These are phyloP conservation scores for Helicoverpa armigera DNA, from an alignment of 1,140 invertebrate species.

Conservation along the genomic window DNA sequence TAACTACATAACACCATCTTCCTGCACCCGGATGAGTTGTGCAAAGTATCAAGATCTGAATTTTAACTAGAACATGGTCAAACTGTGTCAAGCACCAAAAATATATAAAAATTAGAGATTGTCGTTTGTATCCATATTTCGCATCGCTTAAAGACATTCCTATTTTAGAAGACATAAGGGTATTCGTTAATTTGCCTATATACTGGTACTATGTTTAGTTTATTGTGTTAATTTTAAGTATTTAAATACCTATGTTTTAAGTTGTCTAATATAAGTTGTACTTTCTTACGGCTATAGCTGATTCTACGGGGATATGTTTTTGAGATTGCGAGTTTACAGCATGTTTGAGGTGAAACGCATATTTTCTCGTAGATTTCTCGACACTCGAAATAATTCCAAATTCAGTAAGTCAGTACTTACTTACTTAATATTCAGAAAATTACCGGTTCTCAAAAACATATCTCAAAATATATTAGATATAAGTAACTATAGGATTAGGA, in stretches of 20 bases:
- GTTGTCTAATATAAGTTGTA: background rate
- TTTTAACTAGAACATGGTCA: background rate
- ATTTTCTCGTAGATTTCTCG: no score
- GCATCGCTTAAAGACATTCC: conserved; percentile 30
- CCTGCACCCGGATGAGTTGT: background rate
- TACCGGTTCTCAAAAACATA: no score
- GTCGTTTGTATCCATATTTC: background rate
- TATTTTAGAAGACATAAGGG: conserved; percentile 35
- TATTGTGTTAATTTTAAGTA: background rate
- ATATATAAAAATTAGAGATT: background rate
- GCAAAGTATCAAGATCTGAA: background rate
- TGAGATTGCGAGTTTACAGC: background rate
- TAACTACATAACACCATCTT: background rate
- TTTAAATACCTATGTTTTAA: background rate
- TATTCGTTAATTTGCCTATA: conserved; percentile 17
- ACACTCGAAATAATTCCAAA: no score
- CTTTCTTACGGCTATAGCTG: background rate
- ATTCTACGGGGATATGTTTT: background rate
- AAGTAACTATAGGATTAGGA: no score
- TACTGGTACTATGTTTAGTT: background rate
- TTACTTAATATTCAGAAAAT: no score
- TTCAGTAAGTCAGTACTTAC: no score
- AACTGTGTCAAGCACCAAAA: background rate
- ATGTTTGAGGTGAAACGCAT: no score
- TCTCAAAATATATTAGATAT: no score